Percentiles rank a stretch among this genome's conserved stretches.
These are phyloP conservation scores for Lagopus leucura DNA, from an alignment of 2,113 vertebrate genomes.

Conservation along the genomic window DNA sequence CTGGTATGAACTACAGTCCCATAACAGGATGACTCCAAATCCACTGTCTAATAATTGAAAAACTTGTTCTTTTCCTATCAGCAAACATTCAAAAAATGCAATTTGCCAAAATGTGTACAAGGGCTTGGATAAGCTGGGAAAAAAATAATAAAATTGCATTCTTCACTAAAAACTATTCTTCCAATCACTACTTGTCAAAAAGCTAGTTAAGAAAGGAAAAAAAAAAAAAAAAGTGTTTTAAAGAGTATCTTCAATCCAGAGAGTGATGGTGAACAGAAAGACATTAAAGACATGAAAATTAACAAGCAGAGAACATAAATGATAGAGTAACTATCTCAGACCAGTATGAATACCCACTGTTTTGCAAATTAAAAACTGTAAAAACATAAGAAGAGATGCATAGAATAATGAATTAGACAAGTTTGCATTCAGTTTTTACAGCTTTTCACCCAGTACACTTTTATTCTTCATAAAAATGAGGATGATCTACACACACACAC, in stretches of 20 bases:
- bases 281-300: conserved; percentile 51
- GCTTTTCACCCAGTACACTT: background rate
- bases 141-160: background rate
- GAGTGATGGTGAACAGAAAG: conserved; percentile 38
- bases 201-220: conserved; percentile 16
- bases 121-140: background rate
- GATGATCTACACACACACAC: background rate
- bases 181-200: conserved; percentile 27
- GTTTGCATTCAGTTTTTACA: background rate
- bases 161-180: conserved; percentile 2
- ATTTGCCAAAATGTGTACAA: background rate
- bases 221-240: background rate
- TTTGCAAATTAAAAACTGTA: conserved; percentile 54
- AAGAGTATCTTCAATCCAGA: conserved; percentile 28
- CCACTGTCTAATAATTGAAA: background rate
- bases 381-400: background rate
- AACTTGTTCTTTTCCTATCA: background rate
- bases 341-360: conserved; percentile 38
- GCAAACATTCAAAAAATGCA: background rate
- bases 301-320: conserved; percentile 52
- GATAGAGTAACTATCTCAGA: conserved; percentile 51
- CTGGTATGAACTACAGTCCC: background rate
- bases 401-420: background rate
- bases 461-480: background rate
- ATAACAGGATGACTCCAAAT: background rate